Conservation (phyloP, 1,140 invertebrate species). For the Drosophila parvula region DNA sequence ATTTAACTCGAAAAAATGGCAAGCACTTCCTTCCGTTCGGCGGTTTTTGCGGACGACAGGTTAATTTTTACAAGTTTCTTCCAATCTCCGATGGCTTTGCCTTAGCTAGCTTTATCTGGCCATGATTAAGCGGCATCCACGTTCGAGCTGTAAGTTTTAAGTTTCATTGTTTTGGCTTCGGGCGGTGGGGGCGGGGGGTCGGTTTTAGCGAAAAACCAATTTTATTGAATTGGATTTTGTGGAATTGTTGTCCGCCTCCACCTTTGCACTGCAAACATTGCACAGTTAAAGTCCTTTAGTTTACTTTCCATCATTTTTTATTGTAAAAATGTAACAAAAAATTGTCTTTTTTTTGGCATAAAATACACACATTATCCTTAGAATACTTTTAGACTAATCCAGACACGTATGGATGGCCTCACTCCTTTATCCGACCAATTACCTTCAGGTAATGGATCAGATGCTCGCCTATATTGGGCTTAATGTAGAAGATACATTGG, state of each 20-base stretch:
- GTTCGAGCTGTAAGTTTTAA: conserved; percentile 53
- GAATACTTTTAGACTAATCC: conserved; percentile 46
- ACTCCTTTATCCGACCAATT: conserved; percentile 53
- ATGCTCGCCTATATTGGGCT: conserved; percentile 68
- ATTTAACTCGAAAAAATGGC: conserved; percentile 62
- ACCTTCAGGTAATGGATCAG: conserved; percentile 75
- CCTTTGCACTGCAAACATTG: too few species aligned
- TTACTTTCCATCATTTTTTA: conserved; percentile 30
- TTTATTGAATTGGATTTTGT: conserved; percentile 59
- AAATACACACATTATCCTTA: conserved; percentile 35
- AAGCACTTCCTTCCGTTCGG: conserved; percentile 59
- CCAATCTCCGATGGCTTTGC: conserved; percentile 33
- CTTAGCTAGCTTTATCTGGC: conserved; percentile 27
- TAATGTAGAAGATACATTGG: conserved; percentile 78
- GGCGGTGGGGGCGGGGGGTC: too few species aligned
- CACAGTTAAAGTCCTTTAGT: conserved; percentile 8
- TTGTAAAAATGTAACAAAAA: conserved; percentile 63
- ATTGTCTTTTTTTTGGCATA: conserved; percentile 54
- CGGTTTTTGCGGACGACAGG: conserved; percentile 55
- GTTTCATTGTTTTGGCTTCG: conserved; percentile 42
- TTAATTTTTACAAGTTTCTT: conserved; percentile 58
- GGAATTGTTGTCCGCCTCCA: conserved; percentile 16
- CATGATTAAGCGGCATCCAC: conserved; percentile 34
- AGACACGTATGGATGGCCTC: conserved; percentile 14
- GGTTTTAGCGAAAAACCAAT: conserved; percentile 60